Evolutionary conservation across 2,797 vertebrate species (phyloP), one percentile per base, ranked within the genome.

Genomic region (Buceros bicornis): DNA sequence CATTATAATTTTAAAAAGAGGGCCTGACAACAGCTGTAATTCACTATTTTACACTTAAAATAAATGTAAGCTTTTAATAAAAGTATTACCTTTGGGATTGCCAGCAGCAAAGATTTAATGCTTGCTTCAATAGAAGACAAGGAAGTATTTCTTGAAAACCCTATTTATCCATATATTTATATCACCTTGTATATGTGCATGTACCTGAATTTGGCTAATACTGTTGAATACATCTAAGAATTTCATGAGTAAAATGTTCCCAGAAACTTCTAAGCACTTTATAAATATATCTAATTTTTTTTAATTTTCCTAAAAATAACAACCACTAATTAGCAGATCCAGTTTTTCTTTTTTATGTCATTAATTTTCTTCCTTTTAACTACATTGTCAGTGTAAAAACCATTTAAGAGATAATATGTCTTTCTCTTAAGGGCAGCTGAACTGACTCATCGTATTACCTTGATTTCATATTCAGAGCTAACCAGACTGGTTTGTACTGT

Each of bases 11-110:
- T 64, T 90, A 62, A 56, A 79, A 35, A 65, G 8, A 26, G 7
- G 24, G 33, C 16, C 10, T 71, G 51, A 64, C 25, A 93, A 77
- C 17, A 87, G 14, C 60, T 89, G 48, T 29, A 56, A 56, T 91
- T 80, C 79, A 25, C 25, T 87, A 13, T 85, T 93, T 94, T 88
- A 45, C 53, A 57, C 87, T 90, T 90, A 33, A 66, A 62, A 33
- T 56, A 90, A 90, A 71, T 33, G 10, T 35, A 84, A 79, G 10
- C 16, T 93, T 90, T 91, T 73, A 78, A 64, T 71, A 31, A 33
- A 87, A 69, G 9, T 8, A 2, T 45, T 93, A 67, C 43, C 29
- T 65, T 82, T 61, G 6, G 50, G 35, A 72, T 73, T 93, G 93
- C 73, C 54, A 69, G 47, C n/a, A 54, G 13, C 51, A 67, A 79